These are phyloP conservation scores for Cataglyphis altisquamis DNA, from an alignment of 2,888 invertebrate species.

Conservation along the genomic window DNA sequence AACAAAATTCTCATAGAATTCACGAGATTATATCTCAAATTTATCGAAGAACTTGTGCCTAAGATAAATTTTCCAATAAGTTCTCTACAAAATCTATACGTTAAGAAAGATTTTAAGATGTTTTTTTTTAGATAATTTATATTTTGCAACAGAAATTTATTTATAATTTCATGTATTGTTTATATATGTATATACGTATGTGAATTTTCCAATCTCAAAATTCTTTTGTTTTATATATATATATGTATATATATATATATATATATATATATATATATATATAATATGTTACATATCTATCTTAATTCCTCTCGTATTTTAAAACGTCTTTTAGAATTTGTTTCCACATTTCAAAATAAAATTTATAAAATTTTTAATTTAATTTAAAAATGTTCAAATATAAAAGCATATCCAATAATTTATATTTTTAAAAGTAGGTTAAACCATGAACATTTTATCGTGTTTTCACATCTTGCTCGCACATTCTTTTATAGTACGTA, in stretches of 20 bases:
- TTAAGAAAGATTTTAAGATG: background rate
- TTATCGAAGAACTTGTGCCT: background rate
- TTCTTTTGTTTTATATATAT: background rate
- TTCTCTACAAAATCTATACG: background rate
- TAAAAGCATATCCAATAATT: background rate
- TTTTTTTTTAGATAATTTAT: too few species aligned
- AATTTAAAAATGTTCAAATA: slow-evolving; percentile 1
- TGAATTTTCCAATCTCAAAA: background rate
- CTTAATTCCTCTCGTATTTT: background rate
- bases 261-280: background rate
- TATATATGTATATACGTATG: background rate
- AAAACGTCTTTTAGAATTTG: background rate
- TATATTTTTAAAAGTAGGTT: background rate
- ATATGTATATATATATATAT: background rate
- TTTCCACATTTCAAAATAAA: background rate
- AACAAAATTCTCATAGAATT: background rate
- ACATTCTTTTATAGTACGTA: background rate
- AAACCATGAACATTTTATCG: background rate
- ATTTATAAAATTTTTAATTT: background rate
- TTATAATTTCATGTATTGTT: background rate
- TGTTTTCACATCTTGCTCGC: slow-evolving; percentile 5
- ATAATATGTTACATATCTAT: background rate
- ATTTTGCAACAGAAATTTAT: background rate
- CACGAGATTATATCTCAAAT: background rate
- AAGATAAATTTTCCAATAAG: background rate